These are phyloP conservation scores for Cheilosia grossa DNA, from an alignment of 2,888 invertebrate species.

Conservation along the genomic window DNA sequence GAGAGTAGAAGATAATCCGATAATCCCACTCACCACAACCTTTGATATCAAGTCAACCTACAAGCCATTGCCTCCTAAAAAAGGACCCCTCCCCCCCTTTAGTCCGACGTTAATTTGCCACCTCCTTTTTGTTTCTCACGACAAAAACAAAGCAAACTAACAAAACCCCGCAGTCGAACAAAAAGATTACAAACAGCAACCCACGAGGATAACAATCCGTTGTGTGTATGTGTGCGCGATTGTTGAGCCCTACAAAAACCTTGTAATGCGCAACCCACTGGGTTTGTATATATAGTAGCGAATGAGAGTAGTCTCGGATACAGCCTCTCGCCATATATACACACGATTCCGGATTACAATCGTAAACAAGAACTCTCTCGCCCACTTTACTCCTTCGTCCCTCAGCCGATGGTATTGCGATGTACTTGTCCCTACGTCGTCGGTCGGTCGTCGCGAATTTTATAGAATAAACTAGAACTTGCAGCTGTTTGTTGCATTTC, in stretches of 20 bases:
- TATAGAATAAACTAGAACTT: constrained; percentile 54
- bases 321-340: constrained; percentile 37
- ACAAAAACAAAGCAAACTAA: constrained; percentile 43
- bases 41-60: constrained; percentile 43
- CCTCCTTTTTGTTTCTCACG: constrained; percentile 63
- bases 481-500: constrained; percentile 70
- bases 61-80: constrained; percentile 16
- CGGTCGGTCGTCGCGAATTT: background rate
- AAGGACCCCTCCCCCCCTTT: constrained; percentile 26
- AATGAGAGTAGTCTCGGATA: constrained; percentile 44
- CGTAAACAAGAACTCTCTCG: constrained; percentile 72
- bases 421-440: constrained; percentile 1
- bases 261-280: constrained; percentile 75
- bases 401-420: constrained; percentile 14
- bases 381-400: constrained; percentile 62
- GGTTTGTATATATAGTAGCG: constrained; percentile 22
- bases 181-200: background rate
- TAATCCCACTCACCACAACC: background rate
- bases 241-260: constrained; percentile 53
- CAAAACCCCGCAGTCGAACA: constrained; percentile 1
- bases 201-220: constrained; percentile 43
- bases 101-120: constrained; percentile 69
- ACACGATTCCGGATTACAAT: constrained; percentile 69
- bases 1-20: no score
- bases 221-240: background rate